Evolutionary conservation across 2,113 vertebrate genomes (phyloP), one percentile per base, ranked within the genome.

Genomic region (Sialia sialis): DNA sequence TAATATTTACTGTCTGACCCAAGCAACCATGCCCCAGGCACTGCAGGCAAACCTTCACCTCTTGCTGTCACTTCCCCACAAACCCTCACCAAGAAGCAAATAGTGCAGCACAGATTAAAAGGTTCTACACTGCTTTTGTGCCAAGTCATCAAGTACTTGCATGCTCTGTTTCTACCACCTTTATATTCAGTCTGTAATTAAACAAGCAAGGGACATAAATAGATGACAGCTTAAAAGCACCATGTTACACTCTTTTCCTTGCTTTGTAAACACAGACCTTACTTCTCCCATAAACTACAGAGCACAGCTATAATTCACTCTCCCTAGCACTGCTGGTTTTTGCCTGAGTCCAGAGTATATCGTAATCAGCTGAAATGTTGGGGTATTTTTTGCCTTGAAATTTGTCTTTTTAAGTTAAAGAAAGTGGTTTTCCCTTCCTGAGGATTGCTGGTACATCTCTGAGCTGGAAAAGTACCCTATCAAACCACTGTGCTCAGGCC

Each of bases 221-320:
- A 92, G 75, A 48, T 96, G 94, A 96, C 88, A 93, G 88, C 85
- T 94, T 95, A 94, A 95, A 96, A 96, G 92, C 76, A 74, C 63
- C 80, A 90, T 88, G 79, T 80, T 74, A 70, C 11, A 32, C 55
- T 89, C 46, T 51, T 92, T 68, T 74, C 48, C 84, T 72, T 84
- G 51, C 79, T 93, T 83, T 88, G 27, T 94, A 96, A 96, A 96
- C 90, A 94, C 55, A 84, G 79, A 63, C 25, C 32, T 43, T 66
- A 41, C n/a, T 70, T 91, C 58, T 87, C 49, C 32, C 38, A 85
- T 93, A 83, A 96, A 96, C 87, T 66, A 62, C 22, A 58, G 56
- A 78, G 56, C 34, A 15, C 39, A 64, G 72, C 59, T 54, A 34
- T 86, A 94, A 93, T 15, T 90, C 84, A 76, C 5, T 77, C 55